These are phyloP conservation scores for Strigamia crassipes DNA, from an alignment of 2,888 invertebrate genomes.

Conservation along the genomic window DNA sequence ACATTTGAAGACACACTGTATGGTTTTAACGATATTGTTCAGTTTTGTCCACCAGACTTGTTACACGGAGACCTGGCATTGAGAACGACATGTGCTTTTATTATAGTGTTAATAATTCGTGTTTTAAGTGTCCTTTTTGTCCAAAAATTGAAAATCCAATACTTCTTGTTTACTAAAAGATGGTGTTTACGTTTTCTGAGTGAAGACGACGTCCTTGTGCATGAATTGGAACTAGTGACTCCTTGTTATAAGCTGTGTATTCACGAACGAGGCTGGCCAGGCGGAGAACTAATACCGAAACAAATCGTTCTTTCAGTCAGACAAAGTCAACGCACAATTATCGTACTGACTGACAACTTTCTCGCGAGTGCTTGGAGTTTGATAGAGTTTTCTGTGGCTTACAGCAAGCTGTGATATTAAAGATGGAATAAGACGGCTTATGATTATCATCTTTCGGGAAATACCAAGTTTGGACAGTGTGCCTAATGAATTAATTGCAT, in stretches of 20 bases:
- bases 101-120: neutral
- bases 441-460: neutral
- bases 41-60: neutral
- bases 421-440: neutral
- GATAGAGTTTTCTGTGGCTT: constrained; percentile 12
- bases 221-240: too few relatives aligned
- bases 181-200: constrained; percentile 33
- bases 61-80: neutral
- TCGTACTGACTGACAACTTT: neutral
- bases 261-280: neutral
- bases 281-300: neutral
- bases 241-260: neutral
- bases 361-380: neutral
- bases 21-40: neutral
- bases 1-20: neutral
- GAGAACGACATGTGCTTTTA: neutral
- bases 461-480: neutral
- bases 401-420: constrained; percentile 11
- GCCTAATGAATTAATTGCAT: neutral
- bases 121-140: neutral
- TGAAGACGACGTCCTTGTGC: neutral
- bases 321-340: neutral
- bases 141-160: neutral
- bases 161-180: neutral
- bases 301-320: constrained; percentile 7